Percentiles rank a stretch among this genome's conserved stretches.
phyloP scores from a whole-genome alignment of 2,888 invertebrate genomes.

The Mesorhabditis spiculigera region DNA sequence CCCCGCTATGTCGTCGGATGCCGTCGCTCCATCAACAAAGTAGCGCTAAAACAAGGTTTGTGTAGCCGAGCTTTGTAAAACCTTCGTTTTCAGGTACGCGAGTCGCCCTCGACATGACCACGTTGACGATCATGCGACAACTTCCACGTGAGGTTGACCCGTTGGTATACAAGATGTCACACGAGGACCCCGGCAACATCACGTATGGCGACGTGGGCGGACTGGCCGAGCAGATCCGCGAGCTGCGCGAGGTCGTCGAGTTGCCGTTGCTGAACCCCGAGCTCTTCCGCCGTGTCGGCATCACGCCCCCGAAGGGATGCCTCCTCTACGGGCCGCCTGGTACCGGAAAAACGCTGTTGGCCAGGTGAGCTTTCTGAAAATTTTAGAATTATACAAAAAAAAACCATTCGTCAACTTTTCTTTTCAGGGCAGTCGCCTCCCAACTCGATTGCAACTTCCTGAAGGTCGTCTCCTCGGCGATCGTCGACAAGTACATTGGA shows the following conservation, averaged over 20 bases:
- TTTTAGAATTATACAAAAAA: not conserved
- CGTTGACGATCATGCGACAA: slow-evolving; percentile 85
- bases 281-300: slow-evolving; percentile 92
- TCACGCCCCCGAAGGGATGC: slow-evolving; percentile 99
- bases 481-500: slow-evolving; percentile 99
- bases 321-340: slow-evolving; percentile 95
- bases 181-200: slow-evolving; percentile 95
- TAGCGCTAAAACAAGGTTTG: slow-evolving; percentile 47
- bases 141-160: slow-evolving; percentile 78
- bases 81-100: slow-evolving; percentile 79
- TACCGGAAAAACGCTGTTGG: slow-evolving; percentile 94
- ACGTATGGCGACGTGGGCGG: slow-evolving; percentile 94
- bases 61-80: too few species aligned
- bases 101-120: slow-evolving; percentile 98
- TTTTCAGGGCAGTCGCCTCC: slow-evolving; percentile 79
- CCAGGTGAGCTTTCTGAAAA: slow-evolving; percentile 65
- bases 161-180: slow-evolving; percentile 98
- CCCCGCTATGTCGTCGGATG: slow-evolving; percentile 98
- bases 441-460: slow-evolving; percentile 97
- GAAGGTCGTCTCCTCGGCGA: slow-evolving; percentile 97
- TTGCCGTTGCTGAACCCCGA: slow-evolving; percentile 93
- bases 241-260: slow-evolving; percentile 93
- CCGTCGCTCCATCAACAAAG: slow-evolving; percentile 87
- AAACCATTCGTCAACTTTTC: not conserved
- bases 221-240: slow-evolving; percentile 92